These are phyloP conservation scores for Platysternon megacephalum DNA, from an alignment of 2,113 vertebrate genomes.

Conservation along the genomic window DNA sequence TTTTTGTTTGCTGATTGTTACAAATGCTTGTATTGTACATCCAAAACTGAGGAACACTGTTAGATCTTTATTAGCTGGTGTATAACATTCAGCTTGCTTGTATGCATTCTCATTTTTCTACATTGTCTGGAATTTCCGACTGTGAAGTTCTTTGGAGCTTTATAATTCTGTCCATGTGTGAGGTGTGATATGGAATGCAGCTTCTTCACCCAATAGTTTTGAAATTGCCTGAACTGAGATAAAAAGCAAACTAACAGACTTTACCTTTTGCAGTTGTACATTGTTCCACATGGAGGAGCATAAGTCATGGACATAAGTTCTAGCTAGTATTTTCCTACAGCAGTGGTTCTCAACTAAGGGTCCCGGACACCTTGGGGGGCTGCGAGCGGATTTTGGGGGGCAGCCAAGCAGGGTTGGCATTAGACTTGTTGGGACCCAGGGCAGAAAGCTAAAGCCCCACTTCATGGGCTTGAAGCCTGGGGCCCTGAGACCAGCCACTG, in stretches of 20 bases:
- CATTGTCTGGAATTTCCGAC: neutral
- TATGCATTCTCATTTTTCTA: neutral
- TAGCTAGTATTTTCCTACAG: neutral
- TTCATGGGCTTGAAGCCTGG: too few relatives aligned
- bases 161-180: neutral
- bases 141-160: neutral
- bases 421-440: too few relatives aligned
- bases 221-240: neutral
- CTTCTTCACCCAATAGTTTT: neutral
- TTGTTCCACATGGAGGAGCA: neutral
- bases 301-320: neutral
- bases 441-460: too few relatives aligned
- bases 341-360: too few relatives aligned
- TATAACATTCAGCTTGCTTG: neutral
- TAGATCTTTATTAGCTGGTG: neutral
- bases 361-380: too few relatives aligned
- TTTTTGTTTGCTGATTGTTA: neutral
- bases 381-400: too few relatives aligned
- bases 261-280: neutral
- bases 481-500: too few relatives aligned
- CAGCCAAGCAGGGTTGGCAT: too few relatives aligned
- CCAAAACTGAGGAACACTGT: neutral
- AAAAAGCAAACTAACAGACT: neutral
- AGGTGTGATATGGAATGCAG: neutral
- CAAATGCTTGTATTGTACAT: neutral